Conservation (phyloP, 2,113 vertebrate genomes). For the Hiodon tergisus region DNA sequence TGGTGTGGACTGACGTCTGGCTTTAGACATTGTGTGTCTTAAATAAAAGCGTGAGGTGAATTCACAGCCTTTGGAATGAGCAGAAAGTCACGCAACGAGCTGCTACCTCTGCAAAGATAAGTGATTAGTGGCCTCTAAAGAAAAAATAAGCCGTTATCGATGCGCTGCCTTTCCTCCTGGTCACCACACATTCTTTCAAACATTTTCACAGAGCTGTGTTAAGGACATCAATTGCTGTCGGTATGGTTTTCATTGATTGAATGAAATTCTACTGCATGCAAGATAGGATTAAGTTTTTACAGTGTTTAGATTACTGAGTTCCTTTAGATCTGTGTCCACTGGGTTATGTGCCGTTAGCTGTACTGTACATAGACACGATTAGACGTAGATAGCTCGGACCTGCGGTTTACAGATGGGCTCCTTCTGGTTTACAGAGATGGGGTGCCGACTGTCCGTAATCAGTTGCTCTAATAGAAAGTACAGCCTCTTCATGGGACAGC, state of each 20-base stretch:
- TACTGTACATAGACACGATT: too few relatives aligned
- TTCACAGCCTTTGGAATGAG: neutral
- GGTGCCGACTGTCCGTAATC: too few relatives aligned
- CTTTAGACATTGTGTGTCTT: neutral
- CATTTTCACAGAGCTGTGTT: slow-evolving; percentile 20
- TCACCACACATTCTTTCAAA: slow-evolving; percentile 19
- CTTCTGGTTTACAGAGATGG: too few relatives aligned
- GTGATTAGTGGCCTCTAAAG: slow-evolving; percentile 27
- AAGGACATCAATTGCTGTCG: neutral
- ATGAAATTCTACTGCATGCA: neutral
- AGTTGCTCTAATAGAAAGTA: too few relatives aligned
- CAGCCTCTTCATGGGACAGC: too few relatives aligned
- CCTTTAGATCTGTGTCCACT: neutral
- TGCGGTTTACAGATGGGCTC: too few relatives aligned
- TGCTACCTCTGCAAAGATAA: neutral
- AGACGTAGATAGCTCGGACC: too few relatives aligned
- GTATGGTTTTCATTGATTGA: slow-evolving; percentile 15
- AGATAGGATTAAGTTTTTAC: neutral
- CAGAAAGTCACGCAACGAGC: neutral
- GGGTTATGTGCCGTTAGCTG: neutral
- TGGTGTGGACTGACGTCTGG: neutral
- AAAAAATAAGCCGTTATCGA: neutral
- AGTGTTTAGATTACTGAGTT: neutral
- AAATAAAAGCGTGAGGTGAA: neutral
- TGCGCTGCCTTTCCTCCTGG: neutral